Base-by-base conservation (phyloP, 2,888 invertebrate genomes). In the Blera fallax region DNA sequence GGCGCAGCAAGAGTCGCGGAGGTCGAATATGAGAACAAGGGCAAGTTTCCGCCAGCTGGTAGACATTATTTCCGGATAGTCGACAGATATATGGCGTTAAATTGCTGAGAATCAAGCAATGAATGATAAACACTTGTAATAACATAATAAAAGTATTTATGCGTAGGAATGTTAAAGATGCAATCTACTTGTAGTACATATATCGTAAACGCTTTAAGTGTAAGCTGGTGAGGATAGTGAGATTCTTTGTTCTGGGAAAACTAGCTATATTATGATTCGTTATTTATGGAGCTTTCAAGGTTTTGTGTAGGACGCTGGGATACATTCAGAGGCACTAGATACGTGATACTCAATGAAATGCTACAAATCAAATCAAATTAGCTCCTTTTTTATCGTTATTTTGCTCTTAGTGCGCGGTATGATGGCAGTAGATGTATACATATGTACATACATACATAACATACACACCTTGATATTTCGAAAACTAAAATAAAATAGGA, bases 1-100 rank as follows among this genome's bases (percentile, higher is more conserved):
- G 64, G 50, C 40, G 34, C 73, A 69, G 69, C 50, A 54, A 64
- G 67, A 80, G 43, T 27, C 43, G 32, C 16, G 0, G 40, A 32
- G 32, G 32, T 50, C 16, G 72, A 60, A 16, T 18, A 37, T 45
- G 24, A 37, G 16, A 52, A 45, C 80, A 76, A 64, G 74, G 45
- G 74, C 64, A 58, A 52, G 45, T 54, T 67, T 67, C 74, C 67
- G 60, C 60, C 70, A 67, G 85, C 76, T 85, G 85, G 81, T 48
- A 72, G 65, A 24, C 60, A 56, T 85, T 81, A 81, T 77, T 81
- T 81, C 72, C 72, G 64, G 48, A 72, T 34, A 54, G 81, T 27
- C 37, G 81, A 81, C 73, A 77, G 85, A 77, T 70, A 85, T 85
- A 85, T 76, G 40, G 84, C 80, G 76, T 62, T 77, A 85, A 80